A percentile compares a stretch with the other conserved stretches of the same genome.
Conservation (phyloP, 2,113 vertebrate genomes). For the Pithys albifrons region DNA sequence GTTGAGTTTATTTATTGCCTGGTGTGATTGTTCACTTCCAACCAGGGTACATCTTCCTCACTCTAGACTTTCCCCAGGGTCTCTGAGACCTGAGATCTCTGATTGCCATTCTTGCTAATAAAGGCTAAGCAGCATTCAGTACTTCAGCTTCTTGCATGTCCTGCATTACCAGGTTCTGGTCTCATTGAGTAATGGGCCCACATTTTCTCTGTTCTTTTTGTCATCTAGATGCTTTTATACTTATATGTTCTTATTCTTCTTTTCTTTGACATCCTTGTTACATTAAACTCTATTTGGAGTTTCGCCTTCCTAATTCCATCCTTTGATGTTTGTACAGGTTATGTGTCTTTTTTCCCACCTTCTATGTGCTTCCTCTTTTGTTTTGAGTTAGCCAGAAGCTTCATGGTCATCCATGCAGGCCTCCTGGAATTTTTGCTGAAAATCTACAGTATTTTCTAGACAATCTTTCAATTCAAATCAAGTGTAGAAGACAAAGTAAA, state of each 20-base stretch:
- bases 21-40: not conserved
- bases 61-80: not conserved
- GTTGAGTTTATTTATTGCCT: not conserved
- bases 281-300: not conserved
- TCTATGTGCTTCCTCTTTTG: not conserved
- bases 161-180: not conserved
- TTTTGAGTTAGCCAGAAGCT: not conserved
- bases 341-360: not conserved
- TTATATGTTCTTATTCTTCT: not conserved
- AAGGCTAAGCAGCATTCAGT: not conserved
- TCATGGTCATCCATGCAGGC: not conserved
- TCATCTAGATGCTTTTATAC: not conserved
- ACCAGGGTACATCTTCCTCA: not conserved
- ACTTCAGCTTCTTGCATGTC: not conserved
- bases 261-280: not conserved
- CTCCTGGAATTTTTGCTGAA: not conserved
- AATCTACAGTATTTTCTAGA: not conserved
- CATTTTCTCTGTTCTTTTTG: not conserved
- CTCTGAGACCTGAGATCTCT: not conserved
- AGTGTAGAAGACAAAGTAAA: not conserved
- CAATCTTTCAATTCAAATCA: not conserved
- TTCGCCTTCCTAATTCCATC: not conserved
- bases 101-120: not conserved
- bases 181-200: accelerated
- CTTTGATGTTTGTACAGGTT: not conserved